Percentiles rank a stretch among this genome's conserved stretches.
Evolutionary conservation across 2,797 vertebrate species (phyloP).

Genomic region (Tragelaphus eurycerus): DNA sequence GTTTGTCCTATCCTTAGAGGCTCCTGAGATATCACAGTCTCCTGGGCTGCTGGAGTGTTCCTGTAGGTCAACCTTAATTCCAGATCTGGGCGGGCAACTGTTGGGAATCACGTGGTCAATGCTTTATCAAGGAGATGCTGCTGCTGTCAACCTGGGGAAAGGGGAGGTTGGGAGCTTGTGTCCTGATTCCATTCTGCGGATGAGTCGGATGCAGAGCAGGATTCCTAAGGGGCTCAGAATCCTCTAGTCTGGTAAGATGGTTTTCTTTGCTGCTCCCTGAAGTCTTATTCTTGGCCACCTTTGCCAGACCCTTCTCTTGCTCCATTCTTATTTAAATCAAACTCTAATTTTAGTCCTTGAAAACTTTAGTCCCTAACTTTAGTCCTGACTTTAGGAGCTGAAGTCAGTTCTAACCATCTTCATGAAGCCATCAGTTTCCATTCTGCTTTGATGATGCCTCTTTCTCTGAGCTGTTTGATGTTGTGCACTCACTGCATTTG

Average conservation of each 20-base stretch:
- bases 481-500: not conserved
- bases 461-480: not conserved
- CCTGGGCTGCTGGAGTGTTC: not conserved
- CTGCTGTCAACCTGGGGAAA: not conserved
- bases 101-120: not conserved
- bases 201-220: not conserved
- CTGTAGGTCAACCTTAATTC: not conserved
- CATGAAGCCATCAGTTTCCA: not conserved
- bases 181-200: not conserved
- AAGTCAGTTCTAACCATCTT: not conserved
- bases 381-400: no score
- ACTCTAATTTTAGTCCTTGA: not conserved
- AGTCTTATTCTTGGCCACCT: not conserved
- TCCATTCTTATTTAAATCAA: not conserved
- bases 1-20: not conserved
- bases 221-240: not conserved
- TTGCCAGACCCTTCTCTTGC: not conserved
- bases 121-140: not conserved
- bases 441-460: not conserved
- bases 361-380: no score
- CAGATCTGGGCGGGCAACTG: fast-evolving
- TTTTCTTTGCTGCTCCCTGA: not conserved
- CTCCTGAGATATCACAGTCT: not conserved
- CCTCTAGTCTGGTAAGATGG: not conserved
- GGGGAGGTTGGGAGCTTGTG: not conserved